Conservation (phyloP, 2,888 invertebrate genomes). For the Ectemnius lituratus region DNA sequence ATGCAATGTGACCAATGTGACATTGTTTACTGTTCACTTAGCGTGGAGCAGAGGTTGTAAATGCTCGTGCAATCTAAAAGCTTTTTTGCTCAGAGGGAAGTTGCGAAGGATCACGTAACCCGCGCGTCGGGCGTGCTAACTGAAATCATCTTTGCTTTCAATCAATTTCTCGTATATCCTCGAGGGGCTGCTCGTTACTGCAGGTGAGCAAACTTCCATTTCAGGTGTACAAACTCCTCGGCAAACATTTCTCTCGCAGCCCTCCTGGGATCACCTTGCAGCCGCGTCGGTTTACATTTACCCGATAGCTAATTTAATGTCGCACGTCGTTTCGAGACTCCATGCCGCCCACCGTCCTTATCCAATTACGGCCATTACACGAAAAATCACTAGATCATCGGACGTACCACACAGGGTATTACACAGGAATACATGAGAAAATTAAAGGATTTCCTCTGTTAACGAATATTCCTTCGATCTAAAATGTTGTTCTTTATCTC, state of each 20-base stretch:
- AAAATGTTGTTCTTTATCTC: no score
- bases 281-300: conserved; percentile 29
- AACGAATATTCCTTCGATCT: no score
- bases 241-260: conserved; percentile 29
- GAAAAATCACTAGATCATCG: background rate
- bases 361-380: background rate
- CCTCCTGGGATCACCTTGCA: conserved; percentile 18
- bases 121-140: background rate
- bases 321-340: conserved; percentile 11
- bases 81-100: no score
- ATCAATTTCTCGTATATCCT: conserved; percentile 35
- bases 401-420: no score
- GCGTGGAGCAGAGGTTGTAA: no score
- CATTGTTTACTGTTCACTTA: no score
- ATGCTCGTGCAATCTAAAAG: no score
- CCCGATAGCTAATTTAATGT: conserved; percentile 51
- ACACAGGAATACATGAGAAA: no score
- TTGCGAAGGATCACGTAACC: no score
- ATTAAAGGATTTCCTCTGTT: no score
- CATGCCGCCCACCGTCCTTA: background rate
- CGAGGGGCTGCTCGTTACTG: conserved; percentile 37
- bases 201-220: conserved; percentile 52
- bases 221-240: conserved; percentile 47
- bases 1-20: no score
- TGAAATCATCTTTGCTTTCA: conserved; percentile 43